phyloP scores from a whole-genome alignment of 35 echinoderm and acorn worm genomes.

The Lytechinus pictus region DNA sequence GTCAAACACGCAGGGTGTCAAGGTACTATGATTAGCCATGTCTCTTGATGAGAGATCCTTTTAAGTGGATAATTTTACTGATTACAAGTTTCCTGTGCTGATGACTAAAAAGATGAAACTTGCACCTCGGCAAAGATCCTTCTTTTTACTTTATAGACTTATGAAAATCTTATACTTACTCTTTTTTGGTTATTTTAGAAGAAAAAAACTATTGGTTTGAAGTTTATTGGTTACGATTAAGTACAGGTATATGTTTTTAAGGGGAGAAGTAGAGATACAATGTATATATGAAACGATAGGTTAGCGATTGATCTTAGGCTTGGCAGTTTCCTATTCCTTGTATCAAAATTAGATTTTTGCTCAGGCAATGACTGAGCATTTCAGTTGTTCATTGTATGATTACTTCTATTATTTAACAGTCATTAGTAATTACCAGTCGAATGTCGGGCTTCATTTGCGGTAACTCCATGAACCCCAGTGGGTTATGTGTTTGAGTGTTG shows the following conservation, averaged over 20 bases:
- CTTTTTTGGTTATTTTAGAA: background rate
- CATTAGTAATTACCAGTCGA: background rate
- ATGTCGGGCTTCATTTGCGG: conserved; percentile 26
- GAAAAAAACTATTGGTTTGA: background rate
- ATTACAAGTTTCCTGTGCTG: conserved; percentile 10
- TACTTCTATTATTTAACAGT: background rate
- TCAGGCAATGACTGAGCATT: conserved; percentile 1
- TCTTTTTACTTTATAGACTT: background rate
- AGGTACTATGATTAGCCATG: conserved; percentile 3
- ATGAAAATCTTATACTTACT: background rate
- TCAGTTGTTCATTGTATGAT: background rate
- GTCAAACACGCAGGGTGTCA: background rate
- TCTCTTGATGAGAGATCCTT: background rate
- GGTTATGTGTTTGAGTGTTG: background rate
- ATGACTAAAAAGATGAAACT: background rate
- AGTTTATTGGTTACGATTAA: background rate
- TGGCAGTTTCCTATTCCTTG: background rate
- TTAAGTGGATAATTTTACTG: background rate
- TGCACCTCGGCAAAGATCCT: background rate
- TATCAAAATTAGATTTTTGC: background rate
- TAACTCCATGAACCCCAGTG: background rate
- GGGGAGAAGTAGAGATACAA: background rate
- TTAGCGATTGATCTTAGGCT: background rate
- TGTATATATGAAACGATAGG: background rate
- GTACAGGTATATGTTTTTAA: background rate